A percentile compares a stretch with the other conserved stretches of the same genome.
phyloP scores from a whole-genome alignment of 2,888 invertebrate genomes.

The Hybos culiciformis region DNA sequence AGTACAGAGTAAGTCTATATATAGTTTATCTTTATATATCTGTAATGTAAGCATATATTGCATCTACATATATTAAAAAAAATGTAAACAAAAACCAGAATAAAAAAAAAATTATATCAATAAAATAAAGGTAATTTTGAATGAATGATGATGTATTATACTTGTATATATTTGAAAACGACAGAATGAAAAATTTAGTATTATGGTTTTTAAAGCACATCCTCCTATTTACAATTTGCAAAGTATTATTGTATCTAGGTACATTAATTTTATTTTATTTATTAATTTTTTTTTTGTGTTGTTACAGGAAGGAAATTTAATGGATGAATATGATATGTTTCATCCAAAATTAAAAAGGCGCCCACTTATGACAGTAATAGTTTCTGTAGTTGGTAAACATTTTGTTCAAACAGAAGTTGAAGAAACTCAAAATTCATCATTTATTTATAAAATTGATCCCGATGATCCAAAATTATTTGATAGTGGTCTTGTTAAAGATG shows the following conservation, averaged over 20 bases:
- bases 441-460: slow-evolving; percentile 13
- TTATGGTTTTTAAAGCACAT: too few species aligned
- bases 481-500: slow-evolving; percentile 1
- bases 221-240: too few species aligned
- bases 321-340: slow-evolving; percentile 25
- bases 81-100: too few species aligned
- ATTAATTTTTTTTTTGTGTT: not conserved
- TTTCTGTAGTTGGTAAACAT: slow-evolving; percentile 32
- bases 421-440: slow-evolving; percentile 15
- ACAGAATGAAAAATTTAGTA: too few species aligned
- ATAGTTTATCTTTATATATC: not conserved
- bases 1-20: slow-evolving; percentile 42
- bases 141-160: too few species aligned
- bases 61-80: too few species aligned
- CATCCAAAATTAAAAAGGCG: slow-evolving; percentile 27
- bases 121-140: too few species aligned
- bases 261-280: not conserved
- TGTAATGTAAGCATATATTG: too few species aligned
- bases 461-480: slow-evolving; percentile 12
- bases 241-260: too few species aligned
- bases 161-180: too few species aligned
- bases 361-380: slow-evolving; percentile 31
- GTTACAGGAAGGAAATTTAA: slow-evolving; percentile 25
- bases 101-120: too few species aligned
- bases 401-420: slow-evolving; percentile 19